A percentile compares a stretch with the other conserved stretches of the same genome.
These are phyloP conservation scores for Rhabdomys dilectus DNA, from an alignment of 2,113 vertebrate species.

Conservation along the genomic window DNA sequence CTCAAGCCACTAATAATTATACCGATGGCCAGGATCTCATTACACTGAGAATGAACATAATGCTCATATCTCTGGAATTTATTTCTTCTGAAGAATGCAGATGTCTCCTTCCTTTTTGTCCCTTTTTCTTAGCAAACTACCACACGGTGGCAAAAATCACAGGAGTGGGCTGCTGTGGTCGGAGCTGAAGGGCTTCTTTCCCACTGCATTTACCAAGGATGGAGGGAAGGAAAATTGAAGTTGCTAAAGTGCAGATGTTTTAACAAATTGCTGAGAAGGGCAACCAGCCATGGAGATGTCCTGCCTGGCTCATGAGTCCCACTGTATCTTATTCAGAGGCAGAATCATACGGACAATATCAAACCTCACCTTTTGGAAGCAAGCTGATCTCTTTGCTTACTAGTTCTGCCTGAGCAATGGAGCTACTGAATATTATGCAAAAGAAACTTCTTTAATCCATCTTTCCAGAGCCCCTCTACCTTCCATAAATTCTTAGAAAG, in stretches of 20 bases:
- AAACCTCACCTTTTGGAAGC: slow-evolving; percentile 22
- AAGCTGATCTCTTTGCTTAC: background rate
- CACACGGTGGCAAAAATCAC: background rate
- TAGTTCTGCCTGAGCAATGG: slow-evolving; percentile 19
- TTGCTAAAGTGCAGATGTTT: background rate
- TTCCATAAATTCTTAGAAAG: background rate
- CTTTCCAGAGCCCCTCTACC: background rate
- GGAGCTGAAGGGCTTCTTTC: background rate
- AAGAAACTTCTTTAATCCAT: slow-evolving; percentile 18
- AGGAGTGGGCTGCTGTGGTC: background rate
- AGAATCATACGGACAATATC: background rate
- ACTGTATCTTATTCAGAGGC: background rate
- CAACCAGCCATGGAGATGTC: background rate
- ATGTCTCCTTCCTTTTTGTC: background rate
- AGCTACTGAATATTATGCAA: background rate
- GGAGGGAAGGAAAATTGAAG: background rate
- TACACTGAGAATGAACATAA: slow-evolving; percentile 36
- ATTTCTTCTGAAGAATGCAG: slow-evolving; percentile 54
- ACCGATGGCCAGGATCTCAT: slow-evolving; percentile 23
- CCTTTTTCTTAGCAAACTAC: background rate
- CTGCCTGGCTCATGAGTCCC: slow-evolving; percentile 12
- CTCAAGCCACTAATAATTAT: background rate
- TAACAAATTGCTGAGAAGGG: slow-evolving; percentile 1
- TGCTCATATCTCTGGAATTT: slow-evolving; percentile 55
- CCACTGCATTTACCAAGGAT: background rate